Evolutionary conservation across 2,113 vertebrate genomes (phyloP).

Genomic region (Tetrao urogallus): DNA sequence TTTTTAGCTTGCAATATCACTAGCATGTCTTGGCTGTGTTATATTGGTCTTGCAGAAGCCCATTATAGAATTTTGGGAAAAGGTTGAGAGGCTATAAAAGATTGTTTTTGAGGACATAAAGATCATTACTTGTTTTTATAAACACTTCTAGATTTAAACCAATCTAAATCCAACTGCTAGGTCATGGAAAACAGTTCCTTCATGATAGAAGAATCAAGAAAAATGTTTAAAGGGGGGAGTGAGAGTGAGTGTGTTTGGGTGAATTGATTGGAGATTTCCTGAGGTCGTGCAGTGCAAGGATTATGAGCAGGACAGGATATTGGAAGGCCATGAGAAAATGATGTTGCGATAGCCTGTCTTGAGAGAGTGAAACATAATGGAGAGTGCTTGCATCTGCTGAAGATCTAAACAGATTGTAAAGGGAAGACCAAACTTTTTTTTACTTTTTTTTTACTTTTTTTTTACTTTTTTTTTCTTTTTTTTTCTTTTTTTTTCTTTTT

Average conservation of each 20-base stretch:
- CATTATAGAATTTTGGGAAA: background rate
- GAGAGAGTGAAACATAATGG: rapidly evolving
- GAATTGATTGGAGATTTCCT: background rate
- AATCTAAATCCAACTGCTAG: slow-evolving; percentile 11
- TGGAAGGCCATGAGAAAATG: background rate
- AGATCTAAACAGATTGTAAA: background rate
- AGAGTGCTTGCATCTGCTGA: background rate
- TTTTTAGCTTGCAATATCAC: slow-evolving; percentile 27
- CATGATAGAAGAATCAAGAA: background rate
- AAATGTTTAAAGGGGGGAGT: background rate
- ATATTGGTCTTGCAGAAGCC: background rate
- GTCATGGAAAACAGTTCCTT: slow-evolving; percentile 31
- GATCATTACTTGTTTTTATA: background rate
- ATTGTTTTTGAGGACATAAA: slow-evolving; percentile 10
- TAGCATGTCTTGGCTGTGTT: slow-evolving; percentile 39
- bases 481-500: background rate
- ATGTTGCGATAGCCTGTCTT: background rate
- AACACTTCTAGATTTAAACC: slow-evolving; percentile 27
- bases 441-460: too few relatives aligned
- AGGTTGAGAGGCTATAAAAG: background rate
- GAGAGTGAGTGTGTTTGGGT: background rate
- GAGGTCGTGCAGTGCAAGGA: background rate
- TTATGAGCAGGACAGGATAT: rapidly evolving
- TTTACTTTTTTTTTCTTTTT: background rate
- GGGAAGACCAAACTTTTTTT: background rate